Evolutionary conservation across 1,140 invertebrate genomes (phyloP).

Genomic region (Paracyclopina nana): DNA sequence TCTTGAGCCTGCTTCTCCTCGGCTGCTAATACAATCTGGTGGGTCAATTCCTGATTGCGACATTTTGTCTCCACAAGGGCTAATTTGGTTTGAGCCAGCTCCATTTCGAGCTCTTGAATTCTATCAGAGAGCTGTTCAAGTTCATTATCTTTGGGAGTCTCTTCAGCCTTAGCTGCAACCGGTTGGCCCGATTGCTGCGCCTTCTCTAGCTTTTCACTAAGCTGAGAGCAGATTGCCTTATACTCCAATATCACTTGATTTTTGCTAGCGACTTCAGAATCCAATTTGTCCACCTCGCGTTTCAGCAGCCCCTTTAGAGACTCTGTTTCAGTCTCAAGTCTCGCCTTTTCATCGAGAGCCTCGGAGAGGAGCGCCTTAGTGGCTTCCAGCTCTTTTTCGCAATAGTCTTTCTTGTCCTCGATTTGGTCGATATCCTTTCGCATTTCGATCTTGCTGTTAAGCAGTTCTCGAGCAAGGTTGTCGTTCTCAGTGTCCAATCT

Average conservation of each 20-base stretch:
- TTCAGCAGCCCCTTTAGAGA: conserved; percentile 67
- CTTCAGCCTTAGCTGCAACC: conserved; percentile 22
- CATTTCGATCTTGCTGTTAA: conserved; percentile 36
- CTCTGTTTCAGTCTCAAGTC: conserved; percentile 50
- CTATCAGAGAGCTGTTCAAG: neutral
- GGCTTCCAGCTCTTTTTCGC: conserved; percentile 54
- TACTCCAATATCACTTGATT: conserved; percentile 68
- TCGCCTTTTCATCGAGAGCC: conserved; percentile 59
- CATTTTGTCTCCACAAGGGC: conserved; percentile 92
- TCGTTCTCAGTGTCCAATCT: conserved; percentile 42
- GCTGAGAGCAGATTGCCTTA: conserved; percentile 60
- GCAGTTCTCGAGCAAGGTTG: conserved; percentile 39
- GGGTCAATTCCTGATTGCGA: conserved; percentile 84
- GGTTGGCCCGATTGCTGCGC: conserved; percentile 37
- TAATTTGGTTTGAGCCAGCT: conserved; percentile 86
- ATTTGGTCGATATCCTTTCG: conserved; percentile 32
- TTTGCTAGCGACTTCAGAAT: conserved; percentile 46
- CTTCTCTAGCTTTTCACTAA: conserved; percentile 48
- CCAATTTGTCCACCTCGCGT: conserved; percentile 49
- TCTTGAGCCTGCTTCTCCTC: conserved; percentile 6
- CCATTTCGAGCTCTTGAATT: conserved; percentile 71
- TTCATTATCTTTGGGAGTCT: neutral
- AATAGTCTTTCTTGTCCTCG: conserved; percentile 55
- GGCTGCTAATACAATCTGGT: conserved; percentile 66
- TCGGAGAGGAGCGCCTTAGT: conserved; percentile 47